Evolutionary conservation across 2,113 vertebrate species (phyloP), one percentile per base, ranked within the genome.

Genomic region (Ochotona curzoniae): DNA sequence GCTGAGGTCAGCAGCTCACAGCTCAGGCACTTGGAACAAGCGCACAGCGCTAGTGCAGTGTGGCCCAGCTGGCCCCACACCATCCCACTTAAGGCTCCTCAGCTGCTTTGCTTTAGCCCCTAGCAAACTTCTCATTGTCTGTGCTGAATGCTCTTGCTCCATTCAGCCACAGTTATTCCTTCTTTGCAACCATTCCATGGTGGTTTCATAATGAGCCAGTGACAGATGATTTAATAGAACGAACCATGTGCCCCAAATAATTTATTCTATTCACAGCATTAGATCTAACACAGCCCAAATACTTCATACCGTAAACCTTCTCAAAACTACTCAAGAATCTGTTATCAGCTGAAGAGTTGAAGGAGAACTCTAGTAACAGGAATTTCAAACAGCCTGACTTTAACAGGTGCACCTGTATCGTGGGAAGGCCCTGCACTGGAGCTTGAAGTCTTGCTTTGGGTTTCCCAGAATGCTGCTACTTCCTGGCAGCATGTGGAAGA

Each of bases 11-110:
- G 57, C 47, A 15, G 1, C 7, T n/a, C 8, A 1, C 10, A 30
- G 0, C 4, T 1, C 49, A 2, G 14, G 32, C 2, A 11, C 26
- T 23, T 1, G 20, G 13, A 18, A 5, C 8, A 1, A 32, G 44
- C 21, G 7, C 2, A 4, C 0, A 0, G 2, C 14, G 1, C 51
- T 0, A 15, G 2, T 6, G 61, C 3, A 1, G 21, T 1, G 13
- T 9, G 32, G 15, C 3, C 14, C 7, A 26, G 2, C 7, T 1
- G 47, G 61, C 44, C 11, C 57, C 25, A 26, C 6, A 13, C 3
- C 26, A 17, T 44, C 17, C 26, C 21, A n/a, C 11, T 64, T 35
- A 15, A 26, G 32, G 20, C 28, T 11, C 11, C n/a, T 5, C 5
- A 63, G 30, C 25, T 8, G 23, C 12, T 57, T 14, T 18, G 3